phyloP scores from a whole-genome alignment of 2,888 invertebrate species.

The Isoperla grammatica region DNA sequence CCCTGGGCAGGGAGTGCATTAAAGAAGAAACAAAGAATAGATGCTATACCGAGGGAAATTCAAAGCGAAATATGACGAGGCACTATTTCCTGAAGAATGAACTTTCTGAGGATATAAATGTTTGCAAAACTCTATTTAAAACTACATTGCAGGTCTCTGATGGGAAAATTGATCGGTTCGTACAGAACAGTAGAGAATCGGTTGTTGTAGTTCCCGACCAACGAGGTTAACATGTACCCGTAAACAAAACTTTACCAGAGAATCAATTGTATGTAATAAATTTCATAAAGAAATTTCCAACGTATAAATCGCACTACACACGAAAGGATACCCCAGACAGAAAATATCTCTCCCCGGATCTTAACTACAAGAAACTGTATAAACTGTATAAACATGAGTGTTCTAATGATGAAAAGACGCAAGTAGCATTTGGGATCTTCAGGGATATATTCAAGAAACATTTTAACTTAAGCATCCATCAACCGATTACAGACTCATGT shows the following conservation, averaged over 20 bases:
- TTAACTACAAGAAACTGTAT: constrained; percentile 13
- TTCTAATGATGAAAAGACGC: neutral
- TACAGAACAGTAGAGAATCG: neutral
- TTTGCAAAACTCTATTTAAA: constrained; percentile 3
- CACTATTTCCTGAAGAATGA: no score
- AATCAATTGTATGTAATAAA: neutral
- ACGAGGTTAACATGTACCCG: neutral
- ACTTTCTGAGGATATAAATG: neutral
- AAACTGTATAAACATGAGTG: neutral
- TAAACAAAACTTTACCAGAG: neutral
- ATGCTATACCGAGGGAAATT: no score
- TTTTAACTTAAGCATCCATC: constrained; percentile 2
- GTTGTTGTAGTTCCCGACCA: neutral
- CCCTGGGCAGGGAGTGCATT: no score
- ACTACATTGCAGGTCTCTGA: neutral
- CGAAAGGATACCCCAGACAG: constrained; percentile 7
- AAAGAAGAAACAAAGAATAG: no score
- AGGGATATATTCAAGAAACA: neutral
- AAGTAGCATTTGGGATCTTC: neutral
- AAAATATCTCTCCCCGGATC: constrained; percentile 4
- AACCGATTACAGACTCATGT: neutral
- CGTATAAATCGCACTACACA: neutral
- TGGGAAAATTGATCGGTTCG: neutral
- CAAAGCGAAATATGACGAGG: no score
- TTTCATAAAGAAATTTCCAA: constrained; percentile 3